Evolutionary conservation across 2,888 invertebrate genomes (phyloP), one percentile per base, ranked within the genome.

Genomic region (Aquatica leii): DNA sequence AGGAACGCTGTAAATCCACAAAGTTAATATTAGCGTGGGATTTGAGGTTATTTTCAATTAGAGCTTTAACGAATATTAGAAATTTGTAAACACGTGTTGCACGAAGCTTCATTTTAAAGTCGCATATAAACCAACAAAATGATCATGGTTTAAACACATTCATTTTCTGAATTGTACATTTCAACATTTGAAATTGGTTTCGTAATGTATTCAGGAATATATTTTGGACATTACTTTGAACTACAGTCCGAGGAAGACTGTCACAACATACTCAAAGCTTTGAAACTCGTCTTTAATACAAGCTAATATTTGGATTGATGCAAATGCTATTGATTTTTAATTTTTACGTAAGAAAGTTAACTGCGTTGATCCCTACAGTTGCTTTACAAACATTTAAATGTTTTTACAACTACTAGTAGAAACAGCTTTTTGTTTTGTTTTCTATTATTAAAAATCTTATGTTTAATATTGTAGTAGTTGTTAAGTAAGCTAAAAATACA

Each of bases 261-360:
- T 87, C 90, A 77, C 72, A 81, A 86, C 69, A 80, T 86, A 37
- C 82, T 89, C 60, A 84, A 86, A 14, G 89, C 87, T n/a, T 76
- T 88, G 37, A 86, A 88, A 52, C 89, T 90, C 0, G 82, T 85
- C 0, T 80, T 87, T 43, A 43, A 14, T 43, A 17, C 11, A 83
- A 88, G 55, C 86, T 90, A 74, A 77, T 86, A 59, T 90, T 88
- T 79, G 85, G 88, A 68, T 87, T 90, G 67, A 85, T 87, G 48
- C 90, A 91, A 77, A 88, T 90, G 61, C 87, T 90, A 73, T 91
- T 90, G 76, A 88, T 91, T 71, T 90, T 91, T 77, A 86, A 90
- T 2, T 90, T 88, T 72, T n/a, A 87, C 88, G 41, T 86, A 88
- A 80, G 89, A 89, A 78, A 83, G 85, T 80, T n/a, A n/a, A n/a